These are phyloP conservation scores for Leptinotarsa tumamoca DNA, from an alignment of 2,888 invertebrate species.

Conservation along the genomic window DNA sequence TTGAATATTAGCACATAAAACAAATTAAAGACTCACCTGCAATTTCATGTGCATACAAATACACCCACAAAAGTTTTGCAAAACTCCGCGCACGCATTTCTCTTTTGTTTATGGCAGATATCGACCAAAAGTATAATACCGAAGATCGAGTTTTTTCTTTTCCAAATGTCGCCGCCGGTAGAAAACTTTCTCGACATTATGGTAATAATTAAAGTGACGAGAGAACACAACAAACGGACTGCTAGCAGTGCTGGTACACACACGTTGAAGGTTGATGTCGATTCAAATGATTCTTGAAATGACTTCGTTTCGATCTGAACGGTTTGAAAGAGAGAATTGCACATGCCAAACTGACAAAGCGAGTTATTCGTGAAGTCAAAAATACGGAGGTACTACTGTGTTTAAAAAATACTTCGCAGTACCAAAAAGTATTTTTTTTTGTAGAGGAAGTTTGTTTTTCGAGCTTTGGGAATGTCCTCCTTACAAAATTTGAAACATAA, in stretches of 20 bases:
- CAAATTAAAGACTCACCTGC: background rate
- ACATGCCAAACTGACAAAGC: too few relatives aligned
- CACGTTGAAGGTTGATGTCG: background rate
- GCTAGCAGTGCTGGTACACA: background rate
- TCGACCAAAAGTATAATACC: constrained; percentile 30
- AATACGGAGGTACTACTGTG: too few relatives aligned
- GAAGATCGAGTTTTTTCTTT: constrained; percentile 41
- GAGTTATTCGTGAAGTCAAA: too few relatives aligned
- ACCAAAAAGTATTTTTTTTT: too few relatives aligned
- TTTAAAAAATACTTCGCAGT: too few relatives aligned
- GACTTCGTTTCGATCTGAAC: background rate
- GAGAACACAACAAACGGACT: constrained; percentile 24
- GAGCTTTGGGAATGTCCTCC: too few relatives aligned
- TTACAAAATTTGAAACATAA: too few relatives aligned
- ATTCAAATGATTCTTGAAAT: background rate
- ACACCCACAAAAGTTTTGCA: constrained; percentile 8
- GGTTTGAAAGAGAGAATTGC: too few relatives aligned
- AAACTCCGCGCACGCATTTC: constrained; percentile 20
- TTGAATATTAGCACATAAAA: too few relatives aligned
- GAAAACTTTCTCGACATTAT: constrained; percentile 42
- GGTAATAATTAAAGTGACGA: constrained; percentile 29
- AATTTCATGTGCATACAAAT: background rate
- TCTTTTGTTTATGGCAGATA: constrained; percentile 25
- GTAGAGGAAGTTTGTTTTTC: too few relatives aligned
- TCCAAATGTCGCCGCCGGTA: constrained; percentile 30